Evolutionary conservation across 2,113 vertebrate species (phyloP), one percentile per base, ranked within the genome.

Genomic region (Pachypanchax playfairii): DNA sequence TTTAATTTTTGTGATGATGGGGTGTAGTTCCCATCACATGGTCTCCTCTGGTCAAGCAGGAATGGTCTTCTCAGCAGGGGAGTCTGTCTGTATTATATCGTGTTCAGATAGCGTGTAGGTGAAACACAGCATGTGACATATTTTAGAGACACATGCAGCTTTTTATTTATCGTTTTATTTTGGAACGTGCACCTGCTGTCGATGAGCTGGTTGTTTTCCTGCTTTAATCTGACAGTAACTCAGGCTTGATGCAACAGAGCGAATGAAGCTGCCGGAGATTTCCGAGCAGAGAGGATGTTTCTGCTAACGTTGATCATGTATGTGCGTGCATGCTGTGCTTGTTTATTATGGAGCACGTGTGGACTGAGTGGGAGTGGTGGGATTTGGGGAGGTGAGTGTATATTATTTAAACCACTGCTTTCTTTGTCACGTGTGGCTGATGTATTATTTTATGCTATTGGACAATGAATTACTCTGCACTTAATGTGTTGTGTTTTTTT

Each of bases 391-490:
- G 52, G 54, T 75, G 73, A 44, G 58, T 80, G 80, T 83, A 69
- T 31, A 58, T 70, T 80, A 79, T 82, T 85, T 85, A 83, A 79
- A 73, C 78, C 71, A 77, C 75, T 75, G 62, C 63, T 71, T 26
- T 75, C 63, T 70, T 29, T 82, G 43, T 73, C 62, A 62, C 5
- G 55, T 35, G 57, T 49, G 72, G 56, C 73, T 73, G 68, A 56
- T 79, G 47, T 81, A 57, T 38, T 79, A 18, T 78, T 83, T 83
- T 80, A 52, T 81, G 77, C 75, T 83, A 57, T 77, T 72, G 77
- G 80, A 87, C 84, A 87, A 89, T 89, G 82, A 89, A 87, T 71
- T 77, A 70, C 47, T 85, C 78, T 84, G 85, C 75, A 86, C 83
- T 83, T 78, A 51, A 31, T 28, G 49, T 22, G 36, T 68, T 2